Conservation (phyloP, 1,140 invertebrate genomes). For the Archivesica marissinica region DNA sequence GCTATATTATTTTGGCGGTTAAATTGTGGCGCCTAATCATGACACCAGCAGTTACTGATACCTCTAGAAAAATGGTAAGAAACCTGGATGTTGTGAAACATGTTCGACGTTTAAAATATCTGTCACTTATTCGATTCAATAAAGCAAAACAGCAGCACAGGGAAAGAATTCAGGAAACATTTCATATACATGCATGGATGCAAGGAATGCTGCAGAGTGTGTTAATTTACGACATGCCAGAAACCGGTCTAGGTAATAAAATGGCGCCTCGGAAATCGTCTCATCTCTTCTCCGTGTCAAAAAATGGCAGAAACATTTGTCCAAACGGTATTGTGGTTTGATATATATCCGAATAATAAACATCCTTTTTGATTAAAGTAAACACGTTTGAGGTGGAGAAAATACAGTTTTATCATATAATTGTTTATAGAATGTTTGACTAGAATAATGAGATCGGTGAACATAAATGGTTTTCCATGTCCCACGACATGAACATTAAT, state of each 20-base stretch:
- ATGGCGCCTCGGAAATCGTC: slow-evolving; percentile 49
- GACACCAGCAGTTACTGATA: too few species aligned
- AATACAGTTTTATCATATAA: not conserved
- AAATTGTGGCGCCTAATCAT: too few species aligned
- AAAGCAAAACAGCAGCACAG: not conserved
- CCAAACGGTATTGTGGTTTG: slow-evolving; percentile 29
- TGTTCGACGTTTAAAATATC: not conserved
- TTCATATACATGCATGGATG: slow-evolving; percentile 7
- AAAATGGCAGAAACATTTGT: slow-evolving; percentile 47
- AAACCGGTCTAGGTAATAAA: slow-evolving; percentile 29
- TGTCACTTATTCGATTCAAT: too few species aligned
- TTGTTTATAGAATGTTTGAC: slow-evolving; percentile 21
- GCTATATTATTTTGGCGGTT: too few species aligned
- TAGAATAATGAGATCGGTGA: not conserved
- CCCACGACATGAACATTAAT: slow-evolving; percentile 15
- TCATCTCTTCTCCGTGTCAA: slow-evolving; percentile 31
- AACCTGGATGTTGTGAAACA: too few species aligned
- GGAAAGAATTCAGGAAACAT: not conserved
- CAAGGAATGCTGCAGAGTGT: slow-evolving; percentile 27
- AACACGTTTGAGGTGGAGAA: not conserved
- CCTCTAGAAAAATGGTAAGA: too few species aligned
- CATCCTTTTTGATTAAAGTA: slow-evolving; percentile 39
- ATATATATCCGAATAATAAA: slow-evolving; percentile 44
- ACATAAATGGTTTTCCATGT: slow-evolving; percentile 10
- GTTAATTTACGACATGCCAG: slow-evolving; percentile 48